phyloP scores from a whole-genome alignment of 2,113 vertebrate genomes.

The Paracanthobrama guichenoti region DNA sequence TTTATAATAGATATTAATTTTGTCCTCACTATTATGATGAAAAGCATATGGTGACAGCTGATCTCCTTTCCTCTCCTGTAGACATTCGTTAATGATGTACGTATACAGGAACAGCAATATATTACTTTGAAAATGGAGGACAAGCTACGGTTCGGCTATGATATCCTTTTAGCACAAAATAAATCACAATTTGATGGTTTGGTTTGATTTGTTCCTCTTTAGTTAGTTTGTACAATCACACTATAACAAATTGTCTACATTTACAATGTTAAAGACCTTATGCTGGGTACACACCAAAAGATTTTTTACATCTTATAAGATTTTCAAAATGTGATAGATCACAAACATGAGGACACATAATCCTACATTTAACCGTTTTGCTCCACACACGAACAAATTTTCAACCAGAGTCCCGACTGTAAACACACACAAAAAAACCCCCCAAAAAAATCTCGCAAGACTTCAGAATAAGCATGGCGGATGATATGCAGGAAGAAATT shows the following conservation, averaged over 20 bases:
- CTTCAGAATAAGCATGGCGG: too few species aligned
- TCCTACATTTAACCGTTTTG: too few species aligned
- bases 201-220: background rate
- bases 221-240: background rate
- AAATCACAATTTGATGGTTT: background rate
- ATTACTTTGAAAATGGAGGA: slow-evolving; percentile 93
- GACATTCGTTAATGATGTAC: slow-evolving; percentile 95
- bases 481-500: too few species aligned
- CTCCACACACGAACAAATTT: too few species aligned
- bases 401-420: too few species aligned
- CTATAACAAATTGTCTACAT: background rate
- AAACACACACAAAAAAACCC: too few species aligned
- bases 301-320: too few species aligned
- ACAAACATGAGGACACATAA: too few species aligned
- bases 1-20: background rate
- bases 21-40: background rate
- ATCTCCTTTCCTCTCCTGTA: slow-evolving; percentile 67
- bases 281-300: too few species aligned
- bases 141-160: slow-evolving; percentile 96
- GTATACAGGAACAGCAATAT: slow-evolving; percentile 94
- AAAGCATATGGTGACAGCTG: slow-evolving; percentile 6
- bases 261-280: background rate
- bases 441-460: too few species aligned
- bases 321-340: too few species aligned
- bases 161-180: slow-evolving; percentile 86